phyloP scores from a whole-genome alignment of 2,888 invertebrate genomes.

The Heliconius ismenius region DNA sequence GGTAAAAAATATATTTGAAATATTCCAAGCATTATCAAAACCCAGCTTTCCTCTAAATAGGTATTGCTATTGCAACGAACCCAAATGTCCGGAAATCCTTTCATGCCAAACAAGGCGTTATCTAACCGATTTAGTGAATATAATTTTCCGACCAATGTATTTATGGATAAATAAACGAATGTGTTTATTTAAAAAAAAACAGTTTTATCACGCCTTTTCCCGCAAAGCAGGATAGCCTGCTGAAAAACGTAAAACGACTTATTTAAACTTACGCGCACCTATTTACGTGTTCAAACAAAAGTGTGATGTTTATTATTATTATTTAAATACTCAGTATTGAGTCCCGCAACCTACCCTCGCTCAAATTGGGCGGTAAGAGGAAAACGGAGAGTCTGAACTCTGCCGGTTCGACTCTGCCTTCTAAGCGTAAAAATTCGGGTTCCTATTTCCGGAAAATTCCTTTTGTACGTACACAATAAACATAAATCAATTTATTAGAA shows the following conservation, averaged over 20 bases:
- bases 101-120: slow-evolving; percentile 16
- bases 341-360: neutral
- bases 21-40: slow-evolving; percentile 10
- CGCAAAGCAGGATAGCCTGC: neutral
- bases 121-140: neutral
- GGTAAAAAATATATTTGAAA: neutral
- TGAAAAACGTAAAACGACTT: too few relatives aligned
- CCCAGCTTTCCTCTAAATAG: slow-evolving; percentile 10
- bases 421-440: neutral
- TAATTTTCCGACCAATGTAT: neutral
- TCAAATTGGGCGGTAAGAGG: neutral
- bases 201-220: neutral
- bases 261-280: neutral
- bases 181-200: neutral
- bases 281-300: neutral
- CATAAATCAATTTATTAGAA: neutral
- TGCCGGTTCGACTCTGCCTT: neutral
- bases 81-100: slow-evolving; percentile 20
- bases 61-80: neutral
- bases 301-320: too few relatives aligned
- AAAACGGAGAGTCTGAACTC: neutral
- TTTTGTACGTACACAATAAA: neutral
- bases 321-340: neutral
- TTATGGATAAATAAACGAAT: neutral
- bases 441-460: neutral